Evolutionary conservation across 2,113 vertebrate species (phyloP).

Genomic region (Myotis davidii): DNA sequence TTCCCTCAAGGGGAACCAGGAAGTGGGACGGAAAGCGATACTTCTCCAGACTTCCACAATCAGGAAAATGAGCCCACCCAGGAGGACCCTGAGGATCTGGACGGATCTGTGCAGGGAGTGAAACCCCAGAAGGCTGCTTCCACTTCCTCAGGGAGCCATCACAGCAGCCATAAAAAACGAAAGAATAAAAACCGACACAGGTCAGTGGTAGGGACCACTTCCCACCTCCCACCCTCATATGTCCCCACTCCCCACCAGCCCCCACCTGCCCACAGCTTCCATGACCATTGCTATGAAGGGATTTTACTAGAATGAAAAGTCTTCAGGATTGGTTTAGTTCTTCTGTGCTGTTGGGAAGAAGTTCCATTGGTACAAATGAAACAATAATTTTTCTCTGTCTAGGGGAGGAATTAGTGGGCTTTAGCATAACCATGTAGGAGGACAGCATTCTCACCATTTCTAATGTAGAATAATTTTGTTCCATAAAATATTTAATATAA

Average conservation of each 20-base stretch:
- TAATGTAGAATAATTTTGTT: neutral
- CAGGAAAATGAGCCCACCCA: constrained; percentile 98
- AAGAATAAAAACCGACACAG: constrained; percentile 99
- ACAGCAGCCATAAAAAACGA: constrained; percentile 98
- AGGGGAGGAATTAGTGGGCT: neutral
- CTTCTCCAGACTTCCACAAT: constrained; percentile 98
- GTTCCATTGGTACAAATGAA: neutral
- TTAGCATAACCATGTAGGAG: neutral
- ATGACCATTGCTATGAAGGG: neutral
- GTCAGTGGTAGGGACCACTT: constrained; percentile 83
- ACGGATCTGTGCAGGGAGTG: constrained; percentile 94
- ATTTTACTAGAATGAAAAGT: neutral
- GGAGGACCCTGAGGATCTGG: constrained; percentile 96
- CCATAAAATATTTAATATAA: neutral
- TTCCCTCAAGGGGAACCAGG: constrained; percentile 93
- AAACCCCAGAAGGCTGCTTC: constrained; percentile 98
- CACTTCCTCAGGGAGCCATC: constrained; percentile 93
- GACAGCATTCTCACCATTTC: neutral
- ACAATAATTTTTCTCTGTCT: neutral
- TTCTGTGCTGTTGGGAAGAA: neutral
- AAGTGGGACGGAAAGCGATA: constrained; percentile 97
- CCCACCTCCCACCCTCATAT: neutral
- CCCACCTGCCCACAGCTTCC: neutral
- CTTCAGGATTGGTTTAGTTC: neutral
- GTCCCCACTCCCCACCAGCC: accelerated